These are phyloP conservation scores for Diarsia brunnea DNA, from an alignment of 2,888 invertebrate genomes.

Conservation along the genomic window DNA sequence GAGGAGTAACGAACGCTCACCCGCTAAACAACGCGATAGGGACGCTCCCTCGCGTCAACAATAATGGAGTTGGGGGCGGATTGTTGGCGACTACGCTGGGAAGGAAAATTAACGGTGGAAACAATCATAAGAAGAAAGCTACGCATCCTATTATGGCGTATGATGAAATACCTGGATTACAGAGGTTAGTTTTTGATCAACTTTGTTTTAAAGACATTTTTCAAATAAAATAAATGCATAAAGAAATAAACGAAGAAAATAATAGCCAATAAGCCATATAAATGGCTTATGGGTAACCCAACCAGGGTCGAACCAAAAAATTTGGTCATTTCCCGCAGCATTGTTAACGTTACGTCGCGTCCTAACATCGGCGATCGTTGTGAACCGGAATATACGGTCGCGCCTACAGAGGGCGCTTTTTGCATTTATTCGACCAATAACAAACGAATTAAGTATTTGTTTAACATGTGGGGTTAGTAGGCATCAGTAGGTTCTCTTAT, in stretches of 20 bases:
- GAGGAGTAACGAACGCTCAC: constrained; percentile 80
- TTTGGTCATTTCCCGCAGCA: too few species aligned
- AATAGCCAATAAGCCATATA: not conserved
- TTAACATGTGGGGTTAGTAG: too few species aligned
- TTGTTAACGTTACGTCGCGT: too few species aligned
- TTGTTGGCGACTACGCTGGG: constrained; percentile 84
- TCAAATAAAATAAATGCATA: not conserved
- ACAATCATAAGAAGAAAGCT: constrained; percentile 88
- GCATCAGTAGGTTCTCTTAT: too few species aligned
- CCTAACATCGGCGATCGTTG: not conserved
- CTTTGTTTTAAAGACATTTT: not conserved
- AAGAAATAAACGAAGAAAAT: not conserved
- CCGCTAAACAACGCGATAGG: constrained; percentile 87
- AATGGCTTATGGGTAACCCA: not conserved
- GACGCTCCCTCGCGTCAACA: constrained; percentile 86
- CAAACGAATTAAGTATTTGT: too few species aligned
- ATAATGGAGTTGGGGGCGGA: constrained; percentile 79
- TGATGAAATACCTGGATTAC: constrained; percentile 91
- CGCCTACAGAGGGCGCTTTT: not conserved
- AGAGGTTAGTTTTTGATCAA: constrained; percentile 75
- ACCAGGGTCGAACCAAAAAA: too few species aligned
- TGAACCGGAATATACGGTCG: not conserved
- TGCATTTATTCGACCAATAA: not conserved
- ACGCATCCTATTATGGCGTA: constrained; percentile 90
- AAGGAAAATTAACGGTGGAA: constrained; percentile 88